These are phyloP conservation scores for Strigamia crassipes DNA, from an alignment of 2,888 invertebrate genomes.

Conservation along the genomic window DNA sequence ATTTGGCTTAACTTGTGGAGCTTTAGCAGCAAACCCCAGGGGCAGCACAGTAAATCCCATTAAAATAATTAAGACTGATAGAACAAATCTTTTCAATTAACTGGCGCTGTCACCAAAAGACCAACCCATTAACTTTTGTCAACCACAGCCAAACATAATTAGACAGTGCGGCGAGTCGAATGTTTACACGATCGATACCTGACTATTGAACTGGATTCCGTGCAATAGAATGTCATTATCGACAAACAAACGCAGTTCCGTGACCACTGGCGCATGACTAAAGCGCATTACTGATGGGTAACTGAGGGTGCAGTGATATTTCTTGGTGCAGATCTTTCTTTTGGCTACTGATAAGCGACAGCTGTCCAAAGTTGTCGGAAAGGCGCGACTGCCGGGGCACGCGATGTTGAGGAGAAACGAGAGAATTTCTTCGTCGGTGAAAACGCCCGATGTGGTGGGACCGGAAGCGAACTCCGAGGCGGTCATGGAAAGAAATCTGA, in stretches of 20 bases:
- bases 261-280: constrained; percentile 50
- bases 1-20: no score
- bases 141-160: no score
- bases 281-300: constrained; percentile 49
- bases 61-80: no score
- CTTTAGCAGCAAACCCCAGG: no score
- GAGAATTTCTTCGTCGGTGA: constrained; percentile 77
- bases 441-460: constrained; percentile 72
- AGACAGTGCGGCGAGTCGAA: no score
- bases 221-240: constrained; percentile 78
- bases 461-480: constrained; percentile 84
- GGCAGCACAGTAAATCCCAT: no score
- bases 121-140: no score
- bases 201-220: constrained; percentile 67
- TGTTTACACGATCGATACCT: constrained; percentile 49
- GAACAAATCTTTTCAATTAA: not conserved
- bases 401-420: constrained; percentile 82
- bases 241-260: constrained; percentile 65
- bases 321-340: constrained; percentile 74
- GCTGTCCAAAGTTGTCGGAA: constrained; percentile 43
- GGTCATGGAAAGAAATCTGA: constrained; percentile 77
- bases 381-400: constrained; percentile 63
- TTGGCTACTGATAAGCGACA: constrained; percentile 37
- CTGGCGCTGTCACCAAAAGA: no score
- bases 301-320: constrained; percentile 67